Evolutionary conservation across 53 echinoderm and acorn worm species (phyloP), one percentile per base, ranked within the genome.

Genomic region (Echinometra lucunter): DNA sequence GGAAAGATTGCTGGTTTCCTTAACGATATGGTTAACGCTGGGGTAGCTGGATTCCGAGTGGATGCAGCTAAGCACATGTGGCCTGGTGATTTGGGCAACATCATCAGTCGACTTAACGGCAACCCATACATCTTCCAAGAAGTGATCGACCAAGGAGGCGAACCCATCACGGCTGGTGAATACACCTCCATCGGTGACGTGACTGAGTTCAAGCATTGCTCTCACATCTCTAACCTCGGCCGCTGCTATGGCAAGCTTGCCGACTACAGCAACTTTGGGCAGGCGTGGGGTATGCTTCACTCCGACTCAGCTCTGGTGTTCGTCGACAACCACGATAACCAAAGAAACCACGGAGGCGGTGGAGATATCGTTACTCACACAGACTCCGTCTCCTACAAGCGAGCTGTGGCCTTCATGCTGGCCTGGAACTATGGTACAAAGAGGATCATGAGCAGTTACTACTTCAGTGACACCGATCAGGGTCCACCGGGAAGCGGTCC

Each of bases 41-140:
- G 99, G 3, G 97, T 98, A 45, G 99, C 99, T 57, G 99, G 99
- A 5, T 99, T 99, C 95, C 95, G 99, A 0, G 74, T 98, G 3
- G 99, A 99, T 75, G 99, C 99, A 25, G 95, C 92, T 38, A 99
- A 99, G 90, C 99, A 99, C 83, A 99, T 99, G 99, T 99, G 99
- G 99, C 98, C 99, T 9, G 96, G 95, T 1, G 96, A 99, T 88
- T 83, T 99, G 28, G 66, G 94, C 37, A 89, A 45, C n/a, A 94
- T 99, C 15, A 81, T 95, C 18, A 63, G 58, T 42, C 91, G 82
- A 21, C 94, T 99, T 5, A 47, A 97, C 3, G 95, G 95, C 18
- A 88, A 95, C n/a, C 95, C 98, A 19, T 99, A 98, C 94, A 72
- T 99, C 45, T 90, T 85, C 32, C 99, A 99, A 60, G 99, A 99